Conservation (phyloP, 2,113 vertebrate species). For the Cettia cetti region DNA sequence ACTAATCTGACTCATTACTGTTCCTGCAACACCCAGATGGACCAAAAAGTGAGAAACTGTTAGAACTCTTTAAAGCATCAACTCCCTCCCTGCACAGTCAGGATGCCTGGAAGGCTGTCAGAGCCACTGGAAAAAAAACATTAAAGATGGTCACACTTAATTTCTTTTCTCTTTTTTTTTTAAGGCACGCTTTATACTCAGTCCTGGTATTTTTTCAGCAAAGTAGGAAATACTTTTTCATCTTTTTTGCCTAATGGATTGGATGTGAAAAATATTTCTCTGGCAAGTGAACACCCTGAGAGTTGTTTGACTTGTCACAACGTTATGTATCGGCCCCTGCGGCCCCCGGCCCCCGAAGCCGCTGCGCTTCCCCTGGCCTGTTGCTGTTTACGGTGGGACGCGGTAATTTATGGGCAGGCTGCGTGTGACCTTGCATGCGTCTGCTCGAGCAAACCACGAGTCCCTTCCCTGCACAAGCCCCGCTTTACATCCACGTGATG, state of each 20-base stretch:
- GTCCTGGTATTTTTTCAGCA: not conserved
- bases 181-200: not conserved
- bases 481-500: conserved; percentile 27
- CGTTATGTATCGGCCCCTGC: conserved; percentile 28
- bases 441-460: not conserved
- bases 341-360: not conserved
- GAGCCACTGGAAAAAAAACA: not conserved
- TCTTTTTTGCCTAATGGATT: conserved; percentile 55
- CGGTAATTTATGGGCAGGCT: conserved; percentile 45
- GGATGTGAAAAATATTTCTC: conserved; percentile 49
- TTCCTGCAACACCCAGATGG: not conserved
- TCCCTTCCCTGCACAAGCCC: conserved; percentile 20
- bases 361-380: conserved; percentile 30
- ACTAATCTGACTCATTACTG: not conserved
- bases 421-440: conserved; percentile 59
- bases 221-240: conserved; percentile 52
- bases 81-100: not conserved
- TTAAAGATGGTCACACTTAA: conserved; percentile 26
- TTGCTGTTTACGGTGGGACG: conserved; percentile 18
- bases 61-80: not conserved
- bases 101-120: conserved; percentile 21
- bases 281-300: conserved; percentile 53
- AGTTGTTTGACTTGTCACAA: conserved; percentile 52
- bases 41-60: not conserved
- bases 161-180: not conserved